These are phyloP conservation scores for Prionailurus bengalensis DNA, from an alignment of 2,113 vertebrate genomes.

Conservation along the genomic window DNA sequence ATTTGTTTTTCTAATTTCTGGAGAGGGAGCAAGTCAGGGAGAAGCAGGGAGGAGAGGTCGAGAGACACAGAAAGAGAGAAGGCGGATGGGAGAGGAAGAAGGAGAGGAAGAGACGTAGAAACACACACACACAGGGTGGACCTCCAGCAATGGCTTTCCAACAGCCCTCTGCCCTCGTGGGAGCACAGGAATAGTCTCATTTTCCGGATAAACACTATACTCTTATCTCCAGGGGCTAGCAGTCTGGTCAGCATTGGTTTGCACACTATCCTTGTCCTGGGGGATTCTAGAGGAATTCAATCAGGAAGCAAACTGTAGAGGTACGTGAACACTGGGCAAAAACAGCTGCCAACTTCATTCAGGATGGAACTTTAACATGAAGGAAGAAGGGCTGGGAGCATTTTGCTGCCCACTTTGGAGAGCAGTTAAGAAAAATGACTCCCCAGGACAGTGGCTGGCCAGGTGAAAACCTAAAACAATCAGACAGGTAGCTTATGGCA, in stretches of 20 bases:
- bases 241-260: background rate
- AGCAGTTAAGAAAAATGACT: background rate
- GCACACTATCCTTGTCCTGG: background rate
- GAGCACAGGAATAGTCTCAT: background rate
- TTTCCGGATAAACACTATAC: background rate
- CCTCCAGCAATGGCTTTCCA: background rate
- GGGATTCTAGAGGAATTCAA: background rate
- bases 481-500: fast-evolving
- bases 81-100: fast-evolving
- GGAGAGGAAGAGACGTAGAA: fast-evolving
- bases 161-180: fast-evolving
- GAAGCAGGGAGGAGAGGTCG: no score
- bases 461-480: background rate
- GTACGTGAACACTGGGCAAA: background rate
- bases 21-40: background rate
- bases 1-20: background rate
- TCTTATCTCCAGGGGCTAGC: background rate
- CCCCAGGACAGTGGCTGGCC: background rate
- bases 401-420: background rate
- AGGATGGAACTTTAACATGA: background rate
- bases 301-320: background rate
- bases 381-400: background rate
- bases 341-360: slow-evolving; percentile 26
- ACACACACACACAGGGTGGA: background rate
- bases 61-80: background rate